phyloP scores from a whole-genome alignment of 2,113 vertebrate genomes.

The Megaleporinus macrocephalus region DNA sequence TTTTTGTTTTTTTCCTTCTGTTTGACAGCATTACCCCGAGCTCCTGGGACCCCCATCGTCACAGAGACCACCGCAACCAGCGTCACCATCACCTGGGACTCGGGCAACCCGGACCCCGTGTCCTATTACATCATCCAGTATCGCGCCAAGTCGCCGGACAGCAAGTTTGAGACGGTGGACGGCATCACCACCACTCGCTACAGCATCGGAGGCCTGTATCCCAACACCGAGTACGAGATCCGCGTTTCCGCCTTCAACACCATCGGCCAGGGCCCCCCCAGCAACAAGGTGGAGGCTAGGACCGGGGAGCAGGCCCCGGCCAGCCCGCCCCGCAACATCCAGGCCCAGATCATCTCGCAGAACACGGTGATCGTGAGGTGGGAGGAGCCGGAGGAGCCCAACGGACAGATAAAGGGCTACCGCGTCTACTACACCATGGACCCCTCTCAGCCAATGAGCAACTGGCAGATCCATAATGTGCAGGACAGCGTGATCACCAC shows the following conservation, averaged over 20 bases:
- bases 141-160: constrained; percentile 92
- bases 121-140: constrained; percentile 98
- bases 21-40: constrained; percentile 90
- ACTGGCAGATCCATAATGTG: constrained; percentile 96
- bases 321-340: constrained; percentile 92
- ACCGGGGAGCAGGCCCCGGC: constrained; percentile 95
- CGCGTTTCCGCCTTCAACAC: constrained; percentile 95
- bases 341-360: constrained; percentile 91
- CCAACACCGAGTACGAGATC: constrained; percentile 97
- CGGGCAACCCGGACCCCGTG: constrained; percentile 93
- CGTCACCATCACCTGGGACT: constrained; percentile 99
- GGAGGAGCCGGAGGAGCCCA: constrained; percentile 97
- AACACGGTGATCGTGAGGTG: constrained; percentile 96
- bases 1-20: too few species aligned
- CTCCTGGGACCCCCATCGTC: constrained; percentile 91
- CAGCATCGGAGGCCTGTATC: constrained; percentile 97
- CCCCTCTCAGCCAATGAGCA: constrained; percentile 87
- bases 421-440: constrained; percentile 97
- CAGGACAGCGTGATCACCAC: constrained; percentile 95
- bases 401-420: constrained; percentile 94
- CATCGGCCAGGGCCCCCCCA: constrained; percentile 94
- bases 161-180: constrained; percentile 94
- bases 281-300: constrained; percentile 88
- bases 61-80: constrained; percentile 97
- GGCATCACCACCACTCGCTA: constrained; percentile 98